Evolutionary conservation across 2,888 invertebrate species (phyloP).

Genomic region (Ormia ochracea): DNA sequence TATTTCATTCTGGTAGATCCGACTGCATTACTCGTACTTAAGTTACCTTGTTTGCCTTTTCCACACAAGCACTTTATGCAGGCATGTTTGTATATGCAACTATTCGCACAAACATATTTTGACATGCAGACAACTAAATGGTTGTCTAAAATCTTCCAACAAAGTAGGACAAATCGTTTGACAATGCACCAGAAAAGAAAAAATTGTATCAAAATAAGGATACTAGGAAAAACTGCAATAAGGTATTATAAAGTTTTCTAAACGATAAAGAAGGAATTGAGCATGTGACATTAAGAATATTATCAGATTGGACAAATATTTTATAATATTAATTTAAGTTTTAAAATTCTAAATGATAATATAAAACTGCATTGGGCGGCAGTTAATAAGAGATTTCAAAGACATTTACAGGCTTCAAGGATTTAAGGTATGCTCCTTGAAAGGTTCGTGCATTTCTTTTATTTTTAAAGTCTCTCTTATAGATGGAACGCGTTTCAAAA

Average conservation of each 20-base stretch:
- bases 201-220: background rate
- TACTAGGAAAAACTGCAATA: background rate
- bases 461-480: too few relatives aligned
- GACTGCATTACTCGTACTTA: constrained; percentile 57
- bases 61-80: background rate
- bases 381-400: too few relatives aligned
- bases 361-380: too few relatives aligned
- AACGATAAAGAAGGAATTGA: background rate
- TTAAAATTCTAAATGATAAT: too few relatives aligned
- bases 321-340: background rate
- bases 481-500: too few relatives aligned
- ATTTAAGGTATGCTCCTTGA: too few relatives aligned
- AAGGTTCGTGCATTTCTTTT: too few relatives aligned
- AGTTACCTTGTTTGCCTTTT: constrained; percentile 13
- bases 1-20: constrained; percentile 58
- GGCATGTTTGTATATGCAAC: background rate
- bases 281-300: background rate
- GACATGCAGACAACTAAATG: background rate
- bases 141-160: constrained; percentile 18
- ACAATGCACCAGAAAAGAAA: constrained; percentile 54
- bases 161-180: constrained; percentile 56
- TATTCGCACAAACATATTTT: background rate
- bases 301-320: background rate
- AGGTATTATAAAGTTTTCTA: background rate
- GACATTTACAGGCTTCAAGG: too few relatives aligned